Base-by-base conservation (phyloP, 2,888 invertebrate genomes). In the Tachina grossa region DNA sequence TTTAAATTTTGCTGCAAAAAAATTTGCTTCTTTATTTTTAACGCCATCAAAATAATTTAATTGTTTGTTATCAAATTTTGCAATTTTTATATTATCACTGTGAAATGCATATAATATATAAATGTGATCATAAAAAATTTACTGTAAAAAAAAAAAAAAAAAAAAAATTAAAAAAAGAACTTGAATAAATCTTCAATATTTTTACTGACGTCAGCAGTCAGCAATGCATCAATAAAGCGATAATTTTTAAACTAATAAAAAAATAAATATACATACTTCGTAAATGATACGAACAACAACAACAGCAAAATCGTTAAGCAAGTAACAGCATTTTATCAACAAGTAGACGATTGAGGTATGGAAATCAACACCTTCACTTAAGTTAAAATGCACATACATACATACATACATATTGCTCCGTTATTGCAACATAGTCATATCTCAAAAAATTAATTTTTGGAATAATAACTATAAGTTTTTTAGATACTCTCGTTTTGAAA, bases 141-240 rank as follows among this genome's bases (percentile, higher is more conserved):
- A 53, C 14, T 22, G 13, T 9, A 65, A 45, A 8, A 16, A 47
- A 57, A 49, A 76, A 47, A 14, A 55, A 2, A 47, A 65, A 65
- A 10, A 31, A n/a, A n/a, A n/a, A n/a, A n/a, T n/a, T n/a, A n/a
- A n/a, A 78, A 78, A 59, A n/a, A 59, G 41, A 22, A 63, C 41
- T 19, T 8, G 45, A 63, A 55, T 55, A 55, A 74, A 53, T 53
- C 51, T 55, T 61, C 13, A 82, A 53, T 69, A 75, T 55, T 75
- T 75, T 82, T 75, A 82, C 75, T 82, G 75, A 76, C 81, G 81
- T 82, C 81, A 82, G 81, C 75, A 61, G 41, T 14, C 51, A 82
- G 53, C 69, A 75, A 81, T 68, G 59, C 61, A 68, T 68, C 68
- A 53, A 81, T 61, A 82, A 75, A 75, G 41, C 39, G 55, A 76